These are phyloP conservation scores for Nomia melanderi DNA, from an alignment of 1,140 invertebrate species.

Conservation along the genomic window DNA sequence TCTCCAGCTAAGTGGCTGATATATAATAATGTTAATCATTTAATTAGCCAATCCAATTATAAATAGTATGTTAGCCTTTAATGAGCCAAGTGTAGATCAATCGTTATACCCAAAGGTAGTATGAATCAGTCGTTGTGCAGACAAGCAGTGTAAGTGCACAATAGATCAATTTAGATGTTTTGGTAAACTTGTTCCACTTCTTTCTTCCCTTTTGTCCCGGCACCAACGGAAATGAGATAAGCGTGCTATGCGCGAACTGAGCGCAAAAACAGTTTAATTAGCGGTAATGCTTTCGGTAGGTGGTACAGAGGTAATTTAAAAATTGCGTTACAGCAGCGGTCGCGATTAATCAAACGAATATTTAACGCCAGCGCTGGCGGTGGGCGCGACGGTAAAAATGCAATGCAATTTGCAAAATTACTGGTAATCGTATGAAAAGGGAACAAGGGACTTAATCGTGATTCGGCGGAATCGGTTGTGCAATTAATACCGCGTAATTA, in stretches of 20 bases:
- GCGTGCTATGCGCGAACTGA: neutral
- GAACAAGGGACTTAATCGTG: slow-evolving; percentile 24
- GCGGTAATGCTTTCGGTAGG: slow-evolving; percentile 1
- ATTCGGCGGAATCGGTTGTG: neutral
- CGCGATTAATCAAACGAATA: slow-evolving; percentile 37
- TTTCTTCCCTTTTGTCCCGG: neutral
- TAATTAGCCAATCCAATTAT: no score
- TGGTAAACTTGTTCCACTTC: neutral
- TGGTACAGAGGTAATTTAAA: slow-evolving; percentile 10
- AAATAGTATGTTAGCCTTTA: no score
- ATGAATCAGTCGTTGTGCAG: no score
- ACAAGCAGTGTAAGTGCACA: no score
- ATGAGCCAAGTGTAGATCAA: no score
- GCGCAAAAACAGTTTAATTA: slow-evolving; percentile 38
- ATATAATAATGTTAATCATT: no score
- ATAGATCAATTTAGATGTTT: neutral
- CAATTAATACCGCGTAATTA: slow-evolving; percentile 32
- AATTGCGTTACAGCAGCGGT: slow-evolving; percentile 10
- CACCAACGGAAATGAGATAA: slow-evolving; percentile 1
- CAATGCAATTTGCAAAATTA: slow-evolving; percentile 39
- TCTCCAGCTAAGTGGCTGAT: no score
- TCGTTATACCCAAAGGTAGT: no score
- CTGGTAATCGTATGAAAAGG: slow-evolving; percentile 33
- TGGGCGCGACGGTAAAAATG: slow-evolving; percentile 3
- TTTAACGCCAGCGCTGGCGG: slow-evolving; percentile 9